These are phyloP conservation scores for Sminthurinus signatus DNA, from an alignment of 1,140 invertebrate species.

Conservation along the genomic window DNA sequence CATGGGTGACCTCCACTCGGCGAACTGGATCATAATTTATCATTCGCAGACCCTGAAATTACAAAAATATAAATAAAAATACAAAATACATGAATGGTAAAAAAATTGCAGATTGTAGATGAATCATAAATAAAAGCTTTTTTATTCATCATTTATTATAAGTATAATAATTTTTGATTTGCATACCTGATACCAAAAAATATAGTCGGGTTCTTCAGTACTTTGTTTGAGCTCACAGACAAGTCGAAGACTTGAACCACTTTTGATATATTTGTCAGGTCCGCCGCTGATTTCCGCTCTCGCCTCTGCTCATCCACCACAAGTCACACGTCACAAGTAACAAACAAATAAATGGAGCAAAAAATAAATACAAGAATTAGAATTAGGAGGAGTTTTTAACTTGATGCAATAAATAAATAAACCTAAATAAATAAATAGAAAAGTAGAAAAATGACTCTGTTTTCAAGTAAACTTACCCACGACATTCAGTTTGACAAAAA, in stretches of 20 bases:
- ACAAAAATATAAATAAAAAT: constrained; percentile 3
- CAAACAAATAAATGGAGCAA: not conserved
- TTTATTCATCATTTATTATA: no score
- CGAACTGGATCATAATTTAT: constrained; percentile 73
- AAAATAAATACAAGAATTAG: no score
- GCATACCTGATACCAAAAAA: constrained; percentile 73
- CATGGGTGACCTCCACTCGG: constrained; percentile 72
- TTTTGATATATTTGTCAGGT: constrained; percentile 75
- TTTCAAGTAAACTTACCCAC: constrained; percentile 49
- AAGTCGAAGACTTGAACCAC: constrained; percentile 70
- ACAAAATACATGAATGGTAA: not conserved
- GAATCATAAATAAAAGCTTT: no score
- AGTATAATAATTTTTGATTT: no score
- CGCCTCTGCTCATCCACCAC: constrained; percentile 56
- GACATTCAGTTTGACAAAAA: constrained; percentile 47
- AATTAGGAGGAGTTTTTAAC: no score
- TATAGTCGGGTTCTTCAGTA: constrained; percentile 68
- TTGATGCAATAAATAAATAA: no score
- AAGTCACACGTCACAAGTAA: constrained; percentile 5
- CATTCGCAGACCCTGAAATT: constrained; percentile 54
- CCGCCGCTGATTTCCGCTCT: constrained; percentile 75
- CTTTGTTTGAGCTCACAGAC: constrained; percentile 71
- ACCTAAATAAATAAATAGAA: no score
- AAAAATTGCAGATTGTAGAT: not conserved
- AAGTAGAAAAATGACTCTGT: no score